A percentile compares a stretch with the other conserved stretches of the same genome.
Evolutionary conservation across 2,888 invertebrate species (phyloP).

Genomic region (Pollenia griseotomentosa): DNA sequence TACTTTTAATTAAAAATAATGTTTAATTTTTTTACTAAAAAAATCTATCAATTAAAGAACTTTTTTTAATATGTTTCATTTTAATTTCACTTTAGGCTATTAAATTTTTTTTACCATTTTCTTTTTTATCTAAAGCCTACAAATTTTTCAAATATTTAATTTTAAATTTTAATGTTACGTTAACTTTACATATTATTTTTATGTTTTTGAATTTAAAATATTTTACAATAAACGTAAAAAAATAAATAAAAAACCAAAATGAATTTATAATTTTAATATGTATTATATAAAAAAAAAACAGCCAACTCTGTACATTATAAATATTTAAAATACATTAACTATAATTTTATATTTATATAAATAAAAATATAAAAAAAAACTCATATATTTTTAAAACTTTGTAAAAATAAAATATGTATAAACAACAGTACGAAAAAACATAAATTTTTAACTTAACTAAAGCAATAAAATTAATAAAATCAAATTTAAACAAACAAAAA

Average conservation of each 20-base stretch:
- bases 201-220: constrained; percentile 58
- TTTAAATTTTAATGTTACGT: constrained; percentile 54
- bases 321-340: constrained; percentile 49
- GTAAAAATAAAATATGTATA: constrained; percentile 44
- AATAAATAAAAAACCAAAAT: constrained; percentile 66
- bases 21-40: constrained; percentile 43
- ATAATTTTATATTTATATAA: constrained; percentile 58
- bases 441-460: constrained; percentile 55
- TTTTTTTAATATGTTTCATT: constrained; percentile 44
- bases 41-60: constrained; percentile 28
- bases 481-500: constrained; percentile 41
- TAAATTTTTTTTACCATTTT: constrained; percentile 41
- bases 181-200: constrained; percentile 37
- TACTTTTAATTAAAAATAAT: constrained; percentile 63
- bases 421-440: constrained; percentile 31
- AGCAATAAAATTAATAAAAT: constrained; percentile 62
- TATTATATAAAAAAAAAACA: constrained; percentile 40
- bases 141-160: constrained; percentile 52
- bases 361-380: constrained; percentile 26
- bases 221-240: constrained; percentile 39
- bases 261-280: constrained; percentile 71
- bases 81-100: constrained; percentile 42
- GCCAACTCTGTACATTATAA: constrained; percentile 58
- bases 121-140: constrained; percentile 58
- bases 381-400: constrained; percentile 42